Percentiles rank a stretch among this genome's conserved stretches.
These are phyloP conservation scores for Lithobates pipiens DNA, from an alignment of 2,797 vertebrate species.

Conservation along the genomic window DNA sequence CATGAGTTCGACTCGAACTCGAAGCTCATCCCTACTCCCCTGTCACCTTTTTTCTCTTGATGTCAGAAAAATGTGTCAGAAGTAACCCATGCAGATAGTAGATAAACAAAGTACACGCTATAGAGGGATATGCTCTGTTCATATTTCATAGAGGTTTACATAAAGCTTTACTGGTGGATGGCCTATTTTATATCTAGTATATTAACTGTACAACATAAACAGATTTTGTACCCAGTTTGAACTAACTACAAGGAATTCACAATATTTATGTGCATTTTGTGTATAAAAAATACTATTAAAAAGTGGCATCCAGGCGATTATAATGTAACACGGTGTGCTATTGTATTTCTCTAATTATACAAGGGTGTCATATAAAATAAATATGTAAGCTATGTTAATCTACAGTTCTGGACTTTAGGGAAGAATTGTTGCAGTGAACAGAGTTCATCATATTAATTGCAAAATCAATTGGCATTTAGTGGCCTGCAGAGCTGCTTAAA, in stretches of 20 bases:
- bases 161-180: not conserved
- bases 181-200: not conserved
- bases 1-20: too few species aligned
- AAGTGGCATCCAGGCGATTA: slow-evolving; percentile 38
- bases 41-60: too few species aligned
- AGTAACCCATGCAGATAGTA: too few species aligned
- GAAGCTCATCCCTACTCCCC: too few species aligned
- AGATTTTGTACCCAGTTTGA: not conserved
- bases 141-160: too few species aligned
- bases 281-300: slow-evolving; percentile 4
- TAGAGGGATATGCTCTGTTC: too few species aligned
- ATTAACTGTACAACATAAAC: slow-evolving; percentile 3
- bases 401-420: slow-evolving; percentile 17
- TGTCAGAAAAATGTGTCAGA: too few species aligned
- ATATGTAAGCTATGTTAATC: slow-evolving; percentile 27
- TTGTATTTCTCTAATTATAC: slow-evolving; percentile 48
- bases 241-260: not conserved
- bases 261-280: not conserved
- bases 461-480: slow-evolving; percentile 55
- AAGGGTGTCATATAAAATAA: slow-evolving; percentile 25
- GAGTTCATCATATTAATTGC: slow-evolving; percentile 54
- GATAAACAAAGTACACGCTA: too few species aligned
- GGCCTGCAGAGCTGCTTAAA: slow-evolving; percentile 42
- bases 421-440: slow-evolving; percentile 36
- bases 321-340: not conserved